Base-by-base conservation (phyloP, 2,888 invertebrate species). In the Volucella inanis region DNA sequence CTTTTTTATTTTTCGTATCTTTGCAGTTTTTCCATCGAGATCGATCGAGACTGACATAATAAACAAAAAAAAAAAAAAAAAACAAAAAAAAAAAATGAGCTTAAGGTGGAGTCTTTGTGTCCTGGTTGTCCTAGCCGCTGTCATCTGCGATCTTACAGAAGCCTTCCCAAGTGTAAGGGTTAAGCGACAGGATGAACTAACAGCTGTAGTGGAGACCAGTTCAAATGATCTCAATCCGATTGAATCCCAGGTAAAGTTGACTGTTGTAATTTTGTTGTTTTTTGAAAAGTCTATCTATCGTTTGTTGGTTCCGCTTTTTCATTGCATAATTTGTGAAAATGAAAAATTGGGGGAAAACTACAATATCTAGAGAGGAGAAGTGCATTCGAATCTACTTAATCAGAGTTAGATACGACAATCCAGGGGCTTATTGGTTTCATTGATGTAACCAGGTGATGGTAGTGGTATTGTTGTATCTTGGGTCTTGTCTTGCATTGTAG, bases 161-260 rank as follows among this genome's bases (percentile, higher is more conserved):
- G 90, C 90, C 43, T 87, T 89, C 87, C 91, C 91, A 75, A 89
- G 89, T 77, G 78, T 89, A 52, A 89, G 89, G 80, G 88, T 89
- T 10, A 90, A 90, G 71, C 89, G 91, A 71, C 90, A 91, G 54
- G 87, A 89, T 59, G 89, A 90, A 67, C 84, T 88, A 9, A 72
- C 89, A 41, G 82, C 88, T n/a, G 76, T 90, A 49, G 88, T 89
- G 75, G 84, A 80, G 45, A 47, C 76, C 41, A 54, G 72, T 54
- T 38, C 84, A 1, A 89, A 87, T 38, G 90, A 91, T 59, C 83
- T 92, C 78, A 92, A 91, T 88, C 92, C 92, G 65, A 90, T 91
- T 71, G 91, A 92, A 83, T 88, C 90, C 76, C 91, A 92, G 92
- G 92, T 92, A 92, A 90, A 80, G 84, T 76, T 86, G 18, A 22